A percentile compares a stretch with the other conserved stretches of the same genome.
Conservation (phyloP, 2,113 vertebrate species). For the Emydocephalus ijimae region DNA sequence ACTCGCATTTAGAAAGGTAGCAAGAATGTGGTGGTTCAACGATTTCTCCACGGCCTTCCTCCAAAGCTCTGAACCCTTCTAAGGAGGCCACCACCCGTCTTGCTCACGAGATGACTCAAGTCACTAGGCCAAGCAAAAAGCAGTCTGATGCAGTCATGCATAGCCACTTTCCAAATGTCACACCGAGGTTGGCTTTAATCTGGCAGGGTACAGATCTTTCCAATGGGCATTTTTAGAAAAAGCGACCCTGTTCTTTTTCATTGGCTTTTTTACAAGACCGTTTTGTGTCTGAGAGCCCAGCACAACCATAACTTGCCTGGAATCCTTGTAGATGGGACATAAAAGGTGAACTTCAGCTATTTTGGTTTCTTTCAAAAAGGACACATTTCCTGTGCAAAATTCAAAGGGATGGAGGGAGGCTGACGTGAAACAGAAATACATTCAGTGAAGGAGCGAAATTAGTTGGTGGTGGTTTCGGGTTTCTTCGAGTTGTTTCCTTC, state of each 20-base stretch:
- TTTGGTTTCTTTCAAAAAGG: neutral
- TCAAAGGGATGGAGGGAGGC: neutral
- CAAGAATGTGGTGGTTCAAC: neutral
- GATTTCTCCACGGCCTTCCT: too few relatives aligned
- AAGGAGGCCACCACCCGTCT: neutral
- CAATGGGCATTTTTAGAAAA: conserved; percentile 28
- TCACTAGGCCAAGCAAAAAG: accelerated
- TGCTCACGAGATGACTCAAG: neutral
- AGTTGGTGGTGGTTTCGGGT: neutral
- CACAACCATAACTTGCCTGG: conserved; percentile 14
- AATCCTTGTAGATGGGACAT: neutral
- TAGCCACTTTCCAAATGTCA: conserved; percentile 42
- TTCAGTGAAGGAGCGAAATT: neutral
- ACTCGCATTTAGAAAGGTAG: neutral
- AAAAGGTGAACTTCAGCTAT: conserved; percentile 8
- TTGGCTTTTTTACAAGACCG: conserved; percentile 5
- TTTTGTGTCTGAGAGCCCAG: conserved; percentile 14
- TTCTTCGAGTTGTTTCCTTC: neutral
- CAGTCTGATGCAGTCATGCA: conserved; percentile 27
- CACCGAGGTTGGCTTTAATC: neutral
- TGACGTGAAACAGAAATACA: neutral
- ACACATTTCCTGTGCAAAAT: neutral
- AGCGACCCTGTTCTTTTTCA: neutral
- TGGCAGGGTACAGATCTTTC: conserved; percentile 17
- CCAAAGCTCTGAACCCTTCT: neutral